Percentiles rank a stretch among this genome's conserved stretches.
Conservation (phyloP, 2,888 invertebrate genomes). For the Eulithis testata region DNA sequence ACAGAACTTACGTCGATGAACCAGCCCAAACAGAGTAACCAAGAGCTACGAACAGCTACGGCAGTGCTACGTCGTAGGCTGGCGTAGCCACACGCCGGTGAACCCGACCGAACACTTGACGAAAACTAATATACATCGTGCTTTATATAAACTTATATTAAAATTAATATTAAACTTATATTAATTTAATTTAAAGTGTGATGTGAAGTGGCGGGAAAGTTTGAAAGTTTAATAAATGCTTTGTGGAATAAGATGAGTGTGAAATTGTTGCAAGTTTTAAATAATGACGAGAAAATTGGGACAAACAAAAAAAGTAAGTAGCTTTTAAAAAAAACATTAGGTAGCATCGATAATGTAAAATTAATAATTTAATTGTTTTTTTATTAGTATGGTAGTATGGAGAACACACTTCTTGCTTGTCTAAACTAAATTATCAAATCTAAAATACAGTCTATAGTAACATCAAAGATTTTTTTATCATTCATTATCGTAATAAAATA, state of each 20-base stretch:
- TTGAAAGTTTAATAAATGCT: constrained; percentile 40
- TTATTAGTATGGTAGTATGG: no score
- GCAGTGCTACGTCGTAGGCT: constrained; percentile 78
- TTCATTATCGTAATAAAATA: no score
- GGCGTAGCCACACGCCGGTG: constrained; percentile 69
- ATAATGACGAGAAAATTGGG: constrained; percentile 60
- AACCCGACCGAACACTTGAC: constrained; percentile 34
- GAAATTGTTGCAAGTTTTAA: constrained; percentile 62
- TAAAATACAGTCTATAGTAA: no score
- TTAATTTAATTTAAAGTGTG: constrained; percentile 1
- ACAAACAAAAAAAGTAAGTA: constrained; percentile 61
- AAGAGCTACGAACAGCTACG: constrained; percentile 42
- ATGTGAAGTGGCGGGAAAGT: constrained; percentile 33
- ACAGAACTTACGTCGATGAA: neutral
- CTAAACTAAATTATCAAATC: no score
- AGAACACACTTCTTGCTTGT: no score
- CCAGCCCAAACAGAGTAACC: constrained; percentile 25
- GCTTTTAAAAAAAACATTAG: no score
- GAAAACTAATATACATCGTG: constrained; percentile 19
- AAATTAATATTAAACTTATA: neutral
- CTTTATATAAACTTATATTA: neutral
- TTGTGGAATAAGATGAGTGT: constrained; percentile 69
- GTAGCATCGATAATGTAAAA: no score
- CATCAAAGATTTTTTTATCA: no score
- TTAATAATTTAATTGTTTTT: no score